Evolutionary conservation across 2,113 vertebrate species (phyloP), one percentile per base, ranked within the genome.

Genomic region (Collichthys lucidus): DNA sequence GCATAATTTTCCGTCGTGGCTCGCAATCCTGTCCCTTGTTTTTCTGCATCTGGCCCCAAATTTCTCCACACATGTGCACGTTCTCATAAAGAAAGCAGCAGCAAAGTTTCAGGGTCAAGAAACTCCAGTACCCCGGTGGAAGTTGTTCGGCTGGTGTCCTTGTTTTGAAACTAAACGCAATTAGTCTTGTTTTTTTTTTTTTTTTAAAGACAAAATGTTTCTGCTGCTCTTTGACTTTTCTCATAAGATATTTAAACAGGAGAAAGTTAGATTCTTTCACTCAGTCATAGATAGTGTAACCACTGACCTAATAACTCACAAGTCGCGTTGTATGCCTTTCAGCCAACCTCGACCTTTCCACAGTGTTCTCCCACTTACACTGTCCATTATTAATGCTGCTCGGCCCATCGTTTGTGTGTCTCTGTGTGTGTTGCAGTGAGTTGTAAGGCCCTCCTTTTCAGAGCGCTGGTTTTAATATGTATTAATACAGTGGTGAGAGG

Each of bases 311-410:
- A 68, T 92, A 66, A 79, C 81, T 89, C 67, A 49, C 44, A 71
- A 82, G 80, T 81, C 63, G 11, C 69, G 84, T 61, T 86, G 78
- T 80, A 81, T 44, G 29, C 84, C 89, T 89, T 86, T 50, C 74
- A 89, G 88, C 80, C 68, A 72, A 68, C 79, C 55, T 53, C 69
- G 73, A 92, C 92, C 89, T 92, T 93, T 88, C 74, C 89, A 76
- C 77, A 56, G 77, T 47, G 71, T 76, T 85, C 89, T 77, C 82
- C 82, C 81, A 82, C 74, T 90, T 66, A 65, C 66, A 63, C 59
- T 72, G 79, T 89, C 64, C 83, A 89, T 87, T 86, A 91, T 91
- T 88, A 83, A 89, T 89, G 81, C 67, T 49, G 63, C 73, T 31
- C 17, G 80, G 74, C 66, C 75, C 59, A 14, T 40, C 61, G 31